Conservation (phyloP, 64 coral and sea anemone genomes). For the Platygyra sinensis region DNA sequence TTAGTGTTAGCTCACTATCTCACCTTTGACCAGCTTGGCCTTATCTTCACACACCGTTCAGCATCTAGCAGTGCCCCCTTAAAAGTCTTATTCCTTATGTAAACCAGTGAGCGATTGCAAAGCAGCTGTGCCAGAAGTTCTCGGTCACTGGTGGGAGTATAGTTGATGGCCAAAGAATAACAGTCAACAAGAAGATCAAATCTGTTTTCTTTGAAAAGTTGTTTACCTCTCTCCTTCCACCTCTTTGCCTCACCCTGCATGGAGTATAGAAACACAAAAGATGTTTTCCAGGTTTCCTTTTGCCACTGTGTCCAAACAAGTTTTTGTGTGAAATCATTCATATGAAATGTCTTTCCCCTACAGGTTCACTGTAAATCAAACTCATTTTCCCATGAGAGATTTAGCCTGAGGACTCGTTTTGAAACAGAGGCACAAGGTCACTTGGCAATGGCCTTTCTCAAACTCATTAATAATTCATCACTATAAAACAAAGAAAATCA, state of each 20-base stretch:
- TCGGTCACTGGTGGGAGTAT: constrained; percentile 32
- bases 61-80: constrained; percentile 46
- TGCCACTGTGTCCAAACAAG: no score
- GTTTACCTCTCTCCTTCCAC: constrained; percentile 65
- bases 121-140: constrained; percentile 45
- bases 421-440: no score
- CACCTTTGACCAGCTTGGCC: constrained; percentile 53
- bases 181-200: constrained; percentile 41
- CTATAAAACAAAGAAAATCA: no score
- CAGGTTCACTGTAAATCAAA: no score
- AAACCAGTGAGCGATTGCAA: constrained; percentile 52
- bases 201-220: constrained; percentile 28
- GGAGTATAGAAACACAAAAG: no score
- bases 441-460: no score
- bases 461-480: no score
- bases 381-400: no score
- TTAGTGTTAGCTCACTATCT: neutral
- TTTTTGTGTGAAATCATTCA: no score
- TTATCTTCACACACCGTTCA: constrained; percentile 34
- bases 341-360: no score
- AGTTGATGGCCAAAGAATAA: constrained; percentile 60
- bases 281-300: neutral
- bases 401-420: no score
- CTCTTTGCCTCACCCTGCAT: constrained; percentile 46
- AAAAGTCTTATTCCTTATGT: constrained; percentile 31